Conservation (phyloP, 1,140 invertebrate species). For the Drosophila mayri region DNA sequence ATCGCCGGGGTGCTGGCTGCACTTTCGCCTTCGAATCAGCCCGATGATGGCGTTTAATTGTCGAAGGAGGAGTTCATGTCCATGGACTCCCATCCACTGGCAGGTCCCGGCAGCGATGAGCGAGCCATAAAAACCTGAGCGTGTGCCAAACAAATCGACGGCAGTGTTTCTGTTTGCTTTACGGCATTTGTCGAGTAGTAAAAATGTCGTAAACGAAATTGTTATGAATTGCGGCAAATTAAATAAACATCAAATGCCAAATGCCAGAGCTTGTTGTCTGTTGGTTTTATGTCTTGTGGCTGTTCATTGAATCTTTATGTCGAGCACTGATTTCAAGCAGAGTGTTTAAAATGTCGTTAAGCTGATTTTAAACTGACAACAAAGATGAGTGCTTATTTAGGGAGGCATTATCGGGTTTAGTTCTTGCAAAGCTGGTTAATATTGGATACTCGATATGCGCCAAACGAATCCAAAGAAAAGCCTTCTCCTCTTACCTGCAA, state of each 20-base stretch:
- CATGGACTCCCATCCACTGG: slow-evolving; percentile 13
- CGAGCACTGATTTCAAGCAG: slow-evolving; percentile 38
- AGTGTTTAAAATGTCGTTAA: slow-evolving; percentile 78
- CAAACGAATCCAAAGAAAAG: slow-evolving; percentile 43
- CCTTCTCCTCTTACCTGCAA: slow-evolving; percentile 57
- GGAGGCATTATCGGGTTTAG: neutral
- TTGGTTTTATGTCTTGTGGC: slow-evolving; percentile 40
- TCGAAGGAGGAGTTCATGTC: slow-evolving; percentile 35
- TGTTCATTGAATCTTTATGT: slow-evolving; percentile 66
- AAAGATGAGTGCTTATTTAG: slow-evolving; percentile 16
- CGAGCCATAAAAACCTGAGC: slow-evolving; percentile 55
- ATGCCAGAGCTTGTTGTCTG: slow-evolving; percentile 33
- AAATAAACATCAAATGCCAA: slow-evolving; percentile 82
- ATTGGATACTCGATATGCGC: slow-evolving; percentile 65
- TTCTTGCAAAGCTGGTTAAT: neutral
- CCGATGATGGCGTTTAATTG: slow-evolving; percentile 70
- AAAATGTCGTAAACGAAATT: slow-evolving; percentile 83
- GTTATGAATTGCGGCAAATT: slow-evolving; percentile 81
- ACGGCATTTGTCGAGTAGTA: slow-evolving; percentile 71
- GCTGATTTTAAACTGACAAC: slow-evolving; percentile 23
- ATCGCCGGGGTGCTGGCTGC: slow-evolving; percentile 63
- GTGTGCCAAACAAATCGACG: slow-evolving; percentile 60
- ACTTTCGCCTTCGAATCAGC: slow-evolving; percentile 58
- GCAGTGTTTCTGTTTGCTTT: slow-evolving; percentile 73
- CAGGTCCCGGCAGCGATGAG: slow-evolving; percentile 7